Evolutionary conservation across 2,113 vertebrate species (phyloP), one percentile per base, ranked within the genome.

Genomic region (Ictalurus punctatus): DNA sequence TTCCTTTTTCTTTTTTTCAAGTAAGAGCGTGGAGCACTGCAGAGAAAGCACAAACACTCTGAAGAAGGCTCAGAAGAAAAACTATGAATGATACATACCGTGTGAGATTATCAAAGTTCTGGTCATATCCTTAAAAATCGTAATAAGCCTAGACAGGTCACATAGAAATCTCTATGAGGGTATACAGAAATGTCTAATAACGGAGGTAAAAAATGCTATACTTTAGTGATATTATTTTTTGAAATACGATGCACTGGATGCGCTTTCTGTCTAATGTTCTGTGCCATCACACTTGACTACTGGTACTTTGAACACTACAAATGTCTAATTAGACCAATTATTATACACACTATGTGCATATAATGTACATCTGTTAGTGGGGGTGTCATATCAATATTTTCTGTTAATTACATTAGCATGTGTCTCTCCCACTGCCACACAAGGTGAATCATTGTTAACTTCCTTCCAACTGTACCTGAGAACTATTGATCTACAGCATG

Each of bases 401-500:
- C 90, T 90, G 93, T 94, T 95, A 94, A 95, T 94, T 93, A 93
- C 94, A 95, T 95, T 95, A 93, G 94, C 94, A 95, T 95, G 94
- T 85, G 94, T 94, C 92, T 90, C 91, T 92, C 90, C 92, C 92
- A 94, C 94, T 95, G 84, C 80, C 59, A 69, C 80, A 95, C 93
- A 94, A 96, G 95, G 96, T 96, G 96, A 96, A 95, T 96, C 96
- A 96, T 97, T 96, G 97, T 98, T 96, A 95, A 52, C 95, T 95
- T 95, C 97, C 97, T 96, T 96, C 96, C 96, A 96, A 96, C 96
- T 96, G 96, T 94, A 95, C 97, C 96, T 96, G 96, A 97, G 96
- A 96, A 96, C 96, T 98, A 98, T 98, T 97, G 97, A 98, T 98
- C 97, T 94, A 95, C 92, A 96, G 95, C 95, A 95, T 96, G 97